A percentile compares a stretch with the other conserved stretches of the same genome.
These are phyloP conservation scores for Muscicapa adusta DNA, from an alignment of 2,113 vertebrate species.

Conservation along the genomic window DNA sequence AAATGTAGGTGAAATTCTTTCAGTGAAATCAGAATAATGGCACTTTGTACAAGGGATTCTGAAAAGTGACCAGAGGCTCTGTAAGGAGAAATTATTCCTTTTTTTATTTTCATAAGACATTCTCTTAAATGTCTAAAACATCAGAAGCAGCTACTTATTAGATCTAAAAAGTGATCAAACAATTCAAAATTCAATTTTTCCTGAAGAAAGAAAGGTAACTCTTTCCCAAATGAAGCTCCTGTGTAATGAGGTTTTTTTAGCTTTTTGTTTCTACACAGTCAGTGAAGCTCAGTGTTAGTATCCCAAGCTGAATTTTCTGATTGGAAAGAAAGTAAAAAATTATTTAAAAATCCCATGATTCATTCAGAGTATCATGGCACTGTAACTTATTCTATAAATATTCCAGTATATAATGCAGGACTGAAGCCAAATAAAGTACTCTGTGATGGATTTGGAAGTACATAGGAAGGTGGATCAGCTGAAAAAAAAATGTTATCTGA, in stretches of 20 bases:
- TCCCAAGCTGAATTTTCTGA: neutral
- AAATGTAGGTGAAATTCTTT: neutral
- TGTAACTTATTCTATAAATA: neutral
- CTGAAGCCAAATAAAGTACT: neutral
- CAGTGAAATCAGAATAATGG: neutral
- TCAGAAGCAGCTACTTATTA: neutral
- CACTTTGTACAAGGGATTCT: neutral
- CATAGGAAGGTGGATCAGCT: neutral
- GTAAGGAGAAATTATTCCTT: neutral
- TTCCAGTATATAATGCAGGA: neutral
- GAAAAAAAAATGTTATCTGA: slow-evolving; percentile 42
- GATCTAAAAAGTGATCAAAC: neutral
- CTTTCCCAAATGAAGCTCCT: neutral
- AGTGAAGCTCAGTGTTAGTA: neutral
- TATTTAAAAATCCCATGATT: neutral
- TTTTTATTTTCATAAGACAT: neutral
- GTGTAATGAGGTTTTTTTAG: neutral
- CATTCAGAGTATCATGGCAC: neutral
- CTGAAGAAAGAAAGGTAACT: neutral
- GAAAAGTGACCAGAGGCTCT: neutral
- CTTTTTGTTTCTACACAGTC: neutral
- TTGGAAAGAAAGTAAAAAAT: neutral
- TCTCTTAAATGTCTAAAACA: neutral
- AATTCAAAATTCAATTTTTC: neutral
- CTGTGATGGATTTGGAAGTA: neutral